Conservation (phyloP, 1,140 invertebrate species). For the Drosophila pseudoananassae region DNA sequence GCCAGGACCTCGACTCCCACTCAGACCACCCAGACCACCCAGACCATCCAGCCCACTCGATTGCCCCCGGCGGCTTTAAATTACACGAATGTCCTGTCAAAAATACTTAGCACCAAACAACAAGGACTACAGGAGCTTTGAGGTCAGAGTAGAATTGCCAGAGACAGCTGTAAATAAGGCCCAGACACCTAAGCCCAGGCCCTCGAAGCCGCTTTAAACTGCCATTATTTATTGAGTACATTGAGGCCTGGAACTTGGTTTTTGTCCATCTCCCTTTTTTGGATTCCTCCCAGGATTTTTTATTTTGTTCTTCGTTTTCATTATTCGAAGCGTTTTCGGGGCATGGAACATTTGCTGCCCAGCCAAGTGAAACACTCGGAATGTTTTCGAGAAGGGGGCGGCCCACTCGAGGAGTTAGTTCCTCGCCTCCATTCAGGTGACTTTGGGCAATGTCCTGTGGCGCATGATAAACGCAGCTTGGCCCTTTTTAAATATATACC, state of each 20-base stretch:
- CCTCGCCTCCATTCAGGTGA: slow-evolving; percentile 48
- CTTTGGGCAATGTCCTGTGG: slow-evolving; percentile 73
- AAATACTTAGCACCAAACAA: slow-evolving; percentile 58
- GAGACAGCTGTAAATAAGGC: slow-evolving; percentile 54
- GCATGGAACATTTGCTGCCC: slow-evolving; percentile 72
- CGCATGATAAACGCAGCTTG: slow-evolving; percentile 68
- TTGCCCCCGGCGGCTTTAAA: slow-evolving; percentile 43
- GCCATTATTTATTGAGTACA: slow-evolving; percentile 67
- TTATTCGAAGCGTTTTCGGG: slow-evolving; percentile 63
- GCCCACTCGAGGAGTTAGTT: slow-evolving; percentile 19
- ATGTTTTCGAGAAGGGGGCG: not conserved
- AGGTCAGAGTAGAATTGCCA: slow-evolving; percentile 32
- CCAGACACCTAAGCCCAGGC: slow-evolving; percentile 3
- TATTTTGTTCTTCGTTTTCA: slow-evolving; percentile 34
- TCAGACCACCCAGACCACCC: not conserved
- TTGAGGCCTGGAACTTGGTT: slow-evolving; percentile 44
- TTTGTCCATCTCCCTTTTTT: slow-evolving; percentile 2
- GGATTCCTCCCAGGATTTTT: not conserved
- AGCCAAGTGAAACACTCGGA: slow-evolving; percentile 61
- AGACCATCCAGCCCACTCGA: not conserved
- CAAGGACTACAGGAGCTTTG: slow-evolving; percentile 5
- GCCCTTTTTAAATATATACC: slow-evolving; percentile 65
- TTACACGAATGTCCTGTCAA: slow-evolving; percentile 69
- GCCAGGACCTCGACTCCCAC: not conserved
- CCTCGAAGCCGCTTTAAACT: slow-evolving; percentile 45